Evolutionary conservation across 2,888 invertebrate genomes (phyloP), one percentile per base, ranked within the genome.

Genomic region (Metopia argyrocephala): DNA sequence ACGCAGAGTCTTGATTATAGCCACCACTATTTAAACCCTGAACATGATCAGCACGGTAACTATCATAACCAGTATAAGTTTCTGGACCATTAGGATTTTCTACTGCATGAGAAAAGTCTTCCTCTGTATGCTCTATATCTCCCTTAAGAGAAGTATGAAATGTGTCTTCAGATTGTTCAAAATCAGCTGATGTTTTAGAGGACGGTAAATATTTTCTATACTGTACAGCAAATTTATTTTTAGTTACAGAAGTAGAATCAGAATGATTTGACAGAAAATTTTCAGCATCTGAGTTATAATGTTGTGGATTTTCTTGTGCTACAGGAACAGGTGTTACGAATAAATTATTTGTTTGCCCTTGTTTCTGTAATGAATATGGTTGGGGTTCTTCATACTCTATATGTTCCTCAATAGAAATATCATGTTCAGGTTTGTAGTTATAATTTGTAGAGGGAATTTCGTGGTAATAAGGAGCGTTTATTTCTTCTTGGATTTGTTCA

Each of bases 1-100:
- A 31, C 12, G 31, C 12, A 12, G 31, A 3, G 12, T 31, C 9
- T 31, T 5, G 9, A 38, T 15, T n/a, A 18, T 88, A 89, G 9
- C 86, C 86, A 20, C 83, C 83, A 69, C 85, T 85, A 9, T 82
- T 85, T 9, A 86, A 65, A 15, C 87, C 87, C 31, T 88, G 88
- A 0, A 86, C 87, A 74, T 89, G 89, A 0, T 84, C 87, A 2
- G 86, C 87, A 46, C 85, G 87, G 75, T 89, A 89, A 75, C 87
- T 89, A 74, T 89, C 89, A 64, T 85, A 81, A n/a, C 86, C 87
- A 2, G 78, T 86, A 68, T 88, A 89, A 12, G 87, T 87, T 25
- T 87, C 87, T 18, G 81, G 12, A 3, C 78, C 82, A 15, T 56
- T 28, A 9, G 45, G 46, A 28, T 82, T 82, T 18, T 76, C 82